Percentiles rank a stretch among this genome's conserved stretches.
Evolutionary conservation across 2,797 vertebrate species (phyloP).

Genomic region (Pseudotriccus pelzelni): DNA sequence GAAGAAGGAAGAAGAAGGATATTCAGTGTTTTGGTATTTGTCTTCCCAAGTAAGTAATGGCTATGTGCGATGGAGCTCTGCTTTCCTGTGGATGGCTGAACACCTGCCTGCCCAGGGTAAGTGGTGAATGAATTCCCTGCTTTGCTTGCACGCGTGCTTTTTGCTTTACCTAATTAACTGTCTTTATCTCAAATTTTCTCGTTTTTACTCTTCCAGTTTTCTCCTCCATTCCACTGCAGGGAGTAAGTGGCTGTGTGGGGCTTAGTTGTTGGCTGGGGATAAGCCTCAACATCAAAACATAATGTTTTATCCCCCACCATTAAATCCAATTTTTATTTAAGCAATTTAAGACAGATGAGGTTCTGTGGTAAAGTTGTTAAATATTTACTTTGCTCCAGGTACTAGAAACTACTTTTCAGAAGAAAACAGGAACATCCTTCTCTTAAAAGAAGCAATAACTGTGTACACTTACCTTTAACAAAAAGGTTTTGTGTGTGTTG

Average conservation of each 20-base stretch:
- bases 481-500: not conserved
- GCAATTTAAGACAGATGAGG: not conserved
- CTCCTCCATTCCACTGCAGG: not conserved
- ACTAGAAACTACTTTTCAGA: not conserved
- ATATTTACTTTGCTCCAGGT: not conserved
- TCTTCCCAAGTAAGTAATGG: not conserved
- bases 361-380: not conserved
- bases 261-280: not conserved
- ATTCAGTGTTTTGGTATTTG: fast-evolving
- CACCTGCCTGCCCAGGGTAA: not conserved
- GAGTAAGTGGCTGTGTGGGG: not conserved
- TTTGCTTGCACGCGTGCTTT: not conserved
- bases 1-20: not conserved
- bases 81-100: not conserved
- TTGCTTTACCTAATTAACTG: not conserved
- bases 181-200: not conserved
- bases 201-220: not conserved
- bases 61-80: fast-evolving
- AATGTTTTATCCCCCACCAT: not conserved
- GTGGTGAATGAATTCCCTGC: not conserved
- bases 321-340: not conserved
- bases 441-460: not conserved
- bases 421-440: not conserved
- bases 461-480: not conserved
- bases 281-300: not conserved